These are phyloP conservation scores for Catostylus mosaicus DNA, from an alignment of 30 jellyfish, hydroid and myxozoan genomes.

Conservation along the genomic window DNA sequence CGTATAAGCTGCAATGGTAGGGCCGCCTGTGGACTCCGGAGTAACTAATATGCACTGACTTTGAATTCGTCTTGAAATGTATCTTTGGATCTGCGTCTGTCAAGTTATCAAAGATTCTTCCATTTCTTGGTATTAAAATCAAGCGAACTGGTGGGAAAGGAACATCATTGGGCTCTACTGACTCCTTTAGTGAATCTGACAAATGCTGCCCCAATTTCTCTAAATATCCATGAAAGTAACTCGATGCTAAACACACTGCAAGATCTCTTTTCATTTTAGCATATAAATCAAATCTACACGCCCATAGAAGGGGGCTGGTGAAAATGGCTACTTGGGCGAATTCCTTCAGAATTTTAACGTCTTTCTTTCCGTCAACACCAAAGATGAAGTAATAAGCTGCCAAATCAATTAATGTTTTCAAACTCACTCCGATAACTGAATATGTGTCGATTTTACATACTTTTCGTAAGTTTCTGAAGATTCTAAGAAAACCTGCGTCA, in stretches of 20 bases:
- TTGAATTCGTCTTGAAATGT: conserved; percentile 3
- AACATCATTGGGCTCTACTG: not conserved
- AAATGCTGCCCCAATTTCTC: conserved; percentile 12
- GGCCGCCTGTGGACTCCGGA: conserved; percentile 27
- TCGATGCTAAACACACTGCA: conserved; percentile 14
- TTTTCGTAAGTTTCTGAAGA: not conserved
- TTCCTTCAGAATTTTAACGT: not conserved
- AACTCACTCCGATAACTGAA: not conserved
- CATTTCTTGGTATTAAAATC: conserved; percentile 30
- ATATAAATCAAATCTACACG: not conserved
- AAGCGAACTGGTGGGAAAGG: not conserved
- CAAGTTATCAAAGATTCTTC: not conserved
- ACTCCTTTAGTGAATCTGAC: not conserved
- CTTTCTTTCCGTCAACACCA: not conserved
- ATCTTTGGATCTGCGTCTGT: conserved; percentile 17
- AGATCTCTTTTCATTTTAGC: conserved; percentile 14
- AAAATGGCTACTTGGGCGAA: not conserved
- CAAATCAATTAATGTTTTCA: not conserved
- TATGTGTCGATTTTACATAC: not conserved
- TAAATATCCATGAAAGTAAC: conserved; percentile 39
- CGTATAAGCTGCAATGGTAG: conserved; percentile 24
- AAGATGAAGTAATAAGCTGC: not conserved
- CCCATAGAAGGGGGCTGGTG: conserved; percentile 11
- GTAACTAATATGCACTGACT: not conserved
- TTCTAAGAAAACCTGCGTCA: not conserved